phyloP scores from a whole-genome alignment of 2,888 invertebrate species.

The Drosophila prostipennis region DNA sequence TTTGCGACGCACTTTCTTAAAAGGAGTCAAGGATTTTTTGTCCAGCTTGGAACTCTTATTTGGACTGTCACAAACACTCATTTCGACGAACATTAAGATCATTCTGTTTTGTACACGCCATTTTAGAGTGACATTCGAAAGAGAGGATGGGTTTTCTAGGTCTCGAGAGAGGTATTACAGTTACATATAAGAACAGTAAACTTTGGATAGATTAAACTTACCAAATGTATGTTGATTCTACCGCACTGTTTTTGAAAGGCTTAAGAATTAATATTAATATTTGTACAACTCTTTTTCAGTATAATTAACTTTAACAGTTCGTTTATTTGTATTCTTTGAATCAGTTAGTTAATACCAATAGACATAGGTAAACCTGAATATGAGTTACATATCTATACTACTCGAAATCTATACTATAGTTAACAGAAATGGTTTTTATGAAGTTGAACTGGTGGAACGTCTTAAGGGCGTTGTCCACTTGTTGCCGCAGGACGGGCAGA shows the following conservation, averaged over 20 bases:
- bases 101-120: conserved; percentile 17
- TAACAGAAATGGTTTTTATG: neutral
- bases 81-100: conserved; percentile 39
- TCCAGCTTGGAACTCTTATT: conserved; percentile 38
- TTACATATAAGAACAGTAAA: conserved; percentile 11
- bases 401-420: neutral
- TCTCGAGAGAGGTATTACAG: conserved; percentile 20
- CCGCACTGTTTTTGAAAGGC: too few species aligned
- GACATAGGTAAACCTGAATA: neutral
- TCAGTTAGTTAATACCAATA: neutral
- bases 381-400: neutral
- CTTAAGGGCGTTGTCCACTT: conserved; percentile 54
- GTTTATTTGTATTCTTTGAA: neutral
- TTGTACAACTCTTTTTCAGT: too few species aligned
- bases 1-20: conserved; percentile 55
- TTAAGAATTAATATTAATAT: too few species aligned
- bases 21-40: conserved; percentile 41
- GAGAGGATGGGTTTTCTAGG: neutral
- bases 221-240: too few species aligned
- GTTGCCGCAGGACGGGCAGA: conserved; percentile 55
- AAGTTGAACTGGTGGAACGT: conserved; percentile 10
- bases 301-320: too few species aligned
- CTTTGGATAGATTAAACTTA: neutral
- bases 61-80: conserved; percentile 59
- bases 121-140: neutral